Evolutionary conservation across 2,113 vertebrate genomes (phyloP), one percentile per base, ranked within the genome.

Genomic region (Anguilla japonica): DNA sequence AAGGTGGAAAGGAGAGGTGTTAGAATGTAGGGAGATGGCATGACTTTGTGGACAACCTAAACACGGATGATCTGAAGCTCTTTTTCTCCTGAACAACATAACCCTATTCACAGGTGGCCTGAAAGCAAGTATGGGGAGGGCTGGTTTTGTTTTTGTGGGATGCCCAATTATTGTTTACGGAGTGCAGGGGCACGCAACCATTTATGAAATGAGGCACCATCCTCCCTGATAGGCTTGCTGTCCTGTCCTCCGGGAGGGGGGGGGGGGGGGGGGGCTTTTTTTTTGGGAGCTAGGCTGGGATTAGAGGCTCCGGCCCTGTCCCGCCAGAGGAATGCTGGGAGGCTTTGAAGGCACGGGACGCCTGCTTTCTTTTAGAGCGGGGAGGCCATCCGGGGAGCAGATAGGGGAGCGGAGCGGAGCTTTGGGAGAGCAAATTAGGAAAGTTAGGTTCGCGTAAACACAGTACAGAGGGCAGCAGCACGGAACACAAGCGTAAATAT

Each of bases 251-350:
- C 90, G 87, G 93, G 90, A 92, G 94, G 93, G 91, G 34, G 34
- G n/a, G 34, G 34, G 34, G 34, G 34, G 34, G 34, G n/a, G 34
- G 34, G 34, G 34, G 34, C 0, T 1, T 26, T 63, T 94, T 95
- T 95, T 92, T 93, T 91, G 93, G 94, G 94, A 95, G 94, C 93
- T 93, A 94, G 91, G 91, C 90, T 40, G 87, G 95, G 96, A 96
- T 96, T 96, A 96, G 96, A 95, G 93, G 93, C 94, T 95, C 93
- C 93, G 94, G 91, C 89, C 89, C 92, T 92, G 95, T 94, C 71
- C 95, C 94, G 93, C 92, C 91, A 95, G 93, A 95, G 94, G 93
- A 96, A 96, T 97, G 94, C 93, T 93, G 92, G 87, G 94, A 89
- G 90, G 93, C 93, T 89, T 94, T 94, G 90, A 90, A 89, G 88